Evolutionary conservation across 2,113 vertebrate genomes (phyloP), one percentile per base, ranked within the genome.

Genomic region (Ondatra zibethicus): DNA sequence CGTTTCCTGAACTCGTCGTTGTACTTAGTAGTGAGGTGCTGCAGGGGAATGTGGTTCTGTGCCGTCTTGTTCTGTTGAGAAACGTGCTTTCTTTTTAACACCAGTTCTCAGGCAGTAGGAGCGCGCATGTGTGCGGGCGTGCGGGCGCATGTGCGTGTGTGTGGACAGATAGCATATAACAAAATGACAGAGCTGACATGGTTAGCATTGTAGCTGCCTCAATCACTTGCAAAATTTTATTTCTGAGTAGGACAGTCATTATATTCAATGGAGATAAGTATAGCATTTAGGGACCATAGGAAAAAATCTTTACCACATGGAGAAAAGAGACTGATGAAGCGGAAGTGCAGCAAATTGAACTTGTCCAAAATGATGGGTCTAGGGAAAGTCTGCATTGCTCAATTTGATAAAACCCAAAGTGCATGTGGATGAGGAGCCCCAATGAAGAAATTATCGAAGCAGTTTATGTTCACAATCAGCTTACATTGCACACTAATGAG

Each of bases 171-270:
- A 88, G 36, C 19, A 14, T 92, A 17, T 29, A 66, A 12, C 31
- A 91, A 93, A 97, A 93, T 96, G 68, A 52, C 11, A 61, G 55
- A 77, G 63, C 52, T 88, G 70, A 78, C 88, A 89, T 45, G 8
- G 21, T 65, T 82, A 52, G 36, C 68, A 89, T 85, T 92, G 45
- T 45, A 91, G 52, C 36, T 63, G 76, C 16, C n/a, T n/a, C 39
- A 81, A 55, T 93, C 73, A 87, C 52, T 75, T 95, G 75, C 2
- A 72, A 58, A 7, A 42, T 85, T 95, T 92, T 91, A 25, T 91
- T 93, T 84, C 88, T 92, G 42, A 72, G n/a, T 68, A 96, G 45
- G 76, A 61, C 8, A 85, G 55, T 29, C 63, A 68, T 94, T 82
- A 88, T 91, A 88, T 91, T 84, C 63, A 68, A 58, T 73, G 65